These are phyloP conservation scores for Thamnophis sirtalis DNA, from an alignment of 2,113 vertebrate genomes.

Conservation along the genomic window DNA sequence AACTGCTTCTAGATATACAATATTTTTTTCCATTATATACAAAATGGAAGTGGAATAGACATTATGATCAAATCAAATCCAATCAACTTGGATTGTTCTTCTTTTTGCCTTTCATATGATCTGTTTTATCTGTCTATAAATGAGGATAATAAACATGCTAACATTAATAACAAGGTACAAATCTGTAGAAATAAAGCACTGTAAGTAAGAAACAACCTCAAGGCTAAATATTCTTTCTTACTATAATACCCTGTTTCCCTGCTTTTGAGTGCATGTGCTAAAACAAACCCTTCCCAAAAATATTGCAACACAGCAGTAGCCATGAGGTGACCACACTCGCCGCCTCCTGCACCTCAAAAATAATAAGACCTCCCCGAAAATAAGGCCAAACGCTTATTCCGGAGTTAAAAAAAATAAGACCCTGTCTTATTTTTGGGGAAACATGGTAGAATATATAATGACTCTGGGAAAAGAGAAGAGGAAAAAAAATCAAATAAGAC, in stretches of 20 bases:
- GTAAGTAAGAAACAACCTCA: neutral
- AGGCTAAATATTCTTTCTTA: neutral
- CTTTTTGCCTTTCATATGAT: neutral
- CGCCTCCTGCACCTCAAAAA: too few relatives aligned
- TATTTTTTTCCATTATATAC: neutral
- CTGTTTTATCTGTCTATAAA: neutral
- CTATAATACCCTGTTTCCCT: neutral
- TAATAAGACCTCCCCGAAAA: too few relatives aligned
- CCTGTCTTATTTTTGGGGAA: too few relatives aligned
- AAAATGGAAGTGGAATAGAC: neutral
- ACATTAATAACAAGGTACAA: neutral
- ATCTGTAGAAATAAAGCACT: neutral
- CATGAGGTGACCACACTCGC: too few relatives aligned
- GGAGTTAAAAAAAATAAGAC: too few relatives aligned
- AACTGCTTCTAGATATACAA: too few relatives aligned
- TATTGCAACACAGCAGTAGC: too few relatives aligned
- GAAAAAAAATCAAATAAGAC: neutral
- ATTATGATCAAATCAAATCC: neutral
- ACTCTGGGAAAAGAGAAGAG: neutral
- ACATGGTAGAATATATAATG: too few relatives aligned
- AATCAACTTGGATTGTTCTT: neutral
- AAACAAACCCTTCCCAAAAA: too few relatives aligned
- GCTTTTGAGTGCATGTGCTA: too few relatives aligned
- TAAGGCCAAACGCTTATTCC: too few relatives aligned
- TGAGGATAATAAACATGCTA: neutral